Evolutionary conservation across 2,113 vertebrate genomes (phyloP), one percentile per base, ranked within the genome.

Genomic region (Callithrix jacchus): DNA sequence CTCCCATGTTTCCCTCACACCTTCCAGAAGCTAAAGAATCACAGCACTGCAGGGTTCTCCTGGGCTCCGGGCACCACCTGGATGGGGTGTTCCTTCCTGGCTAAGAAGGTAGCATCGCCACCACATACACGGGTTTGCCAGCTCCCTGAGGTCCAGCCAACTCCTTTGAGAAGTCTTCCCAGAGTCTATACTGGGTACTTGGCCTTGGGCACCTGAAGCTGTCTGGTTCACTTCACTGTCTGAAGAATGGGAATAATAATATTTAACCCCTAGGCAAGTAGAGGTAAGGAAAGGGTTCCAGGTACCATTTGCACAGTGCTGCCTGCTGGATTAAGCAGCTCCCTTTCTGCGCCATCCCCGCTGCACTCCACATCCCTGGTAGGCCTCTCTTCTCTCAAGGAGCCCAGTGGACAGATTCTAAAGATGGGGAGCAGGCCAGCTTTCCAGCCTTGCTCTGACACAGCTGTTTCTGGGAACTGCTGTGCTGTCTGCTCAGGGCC

Each of bases 321-420:
- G 14, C 13, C 58, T 40, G 58, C 47, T 40, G 6, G 30, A 61
- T 12, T 6, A 42, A 73, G 35, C 17, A 45, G 30, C 8, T 9
- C n/a, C 56, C 14, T 58, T 35, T 37, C 37, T 3, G 3, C 1
- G 3, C 17, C 21, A 3, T 11, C 5, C 13, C 23, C 3, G 11
- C 32, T 8, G 18, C 1, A 20, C 68, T 7, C 32, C 27, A 13
- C 58, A 35, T 52, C 73, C 42, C 18, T 30, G 42, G 49, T 16
- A 87, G n/a, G 58, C 17, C 77, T 83, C 3, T 17, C 3, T 40
- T 77, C 49, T 20, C 16, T 49, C 16, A 14, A 40, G 42, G 54
- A 64, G 12, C 32, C 3, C 70, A 45, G 45, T 1, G 8, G 35
- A 40, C 16, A 64, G 42, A 11, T 66, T 71, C 6, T 71, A 21